These are phyloP conservation scores for Crotalus helleri DNA, from an alignment of 2,113 vertebrate genomes.

Conservation along the genomic window DNA sequence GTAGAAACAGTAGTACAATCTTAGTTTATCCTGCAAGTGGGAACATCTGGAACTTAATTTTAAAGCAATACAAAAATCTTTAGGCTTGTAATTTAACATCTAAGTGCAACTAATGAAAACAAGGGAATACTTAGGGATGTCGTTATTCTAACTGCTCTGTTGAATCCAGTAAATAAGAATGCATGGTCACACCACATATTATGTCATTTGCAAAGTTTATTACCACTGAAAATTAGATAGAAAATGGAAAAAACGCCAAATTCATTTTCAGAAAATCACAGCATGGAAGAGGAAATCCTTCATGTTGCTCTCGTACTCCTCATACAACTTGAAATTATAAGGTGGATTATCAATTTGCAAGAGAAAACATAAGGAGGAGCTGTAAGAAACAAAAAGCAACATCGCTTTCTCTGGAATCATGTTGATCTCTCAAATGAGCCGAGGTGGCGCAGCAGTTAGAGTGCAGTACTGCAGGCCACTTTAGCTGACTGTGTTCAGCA, in stretches of 20 bases:
- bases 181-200: background rate
- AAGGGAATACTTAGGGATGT: background rate
- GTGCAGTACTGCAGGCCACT: too few relatives aligned
- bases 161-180: slow-evolving; percentile 3
- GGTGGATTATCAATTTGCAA: background rate
- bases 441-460: too few relatives aligned
- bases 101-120: background rate
- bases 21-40: background rate
- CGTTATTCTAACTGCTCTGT: slow-evolving; percentile 1
- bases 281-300: fast-evolving
- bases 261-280: background rate
- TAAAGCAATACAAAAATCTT: background rate
- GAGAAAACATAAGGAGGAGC: background rate
- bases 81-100: slow-evolving; percentile 8
- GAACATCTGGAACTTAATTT: background rate
- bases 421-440: background rate
- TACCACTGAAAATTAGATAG: slow-evolving; percentile 1
- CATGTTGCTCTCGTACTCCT: slow-evolving; percentile 1
- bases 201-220: background rate
- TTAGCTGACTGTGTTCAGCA: too few relatives aligned
- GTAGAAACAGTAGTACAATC: background rate
- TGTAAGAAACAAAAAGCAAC: background rate
- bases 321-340: background rate
- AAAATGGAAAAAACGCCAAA: background rate
- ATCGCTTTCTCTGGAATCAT: background rate